Percentiles rank a stretch among this genome's conserved stretches.
These are phyloP conservation scores for Lota lota DNA, from an alignment of 2,113 vertebrate species.

Conservation along the genomic window DNA sequence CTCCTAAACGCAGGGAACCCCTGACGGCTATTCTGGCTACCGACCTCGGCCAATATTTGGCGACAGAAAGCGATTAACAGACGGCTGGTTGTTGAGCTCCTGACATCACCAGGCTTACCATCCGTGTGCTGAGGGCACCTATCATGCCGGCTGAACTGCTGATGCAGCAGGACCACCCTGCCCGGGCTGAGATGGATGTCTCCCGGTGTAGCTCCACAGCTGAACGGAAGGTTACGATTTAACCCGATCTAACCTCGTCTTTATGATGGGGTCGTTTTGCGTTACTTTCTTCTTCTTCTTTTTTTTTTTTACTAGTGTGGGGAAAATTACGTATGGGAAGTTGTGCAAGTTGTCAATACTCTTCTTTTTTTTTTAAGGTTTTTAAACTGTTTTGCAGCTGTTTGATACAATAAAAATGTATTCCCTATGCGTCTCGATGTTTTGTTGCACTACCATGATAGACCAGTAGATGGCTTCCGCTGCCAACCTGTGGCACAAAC, in stretches of 20 bases:
- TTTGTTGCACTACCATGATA: no score
- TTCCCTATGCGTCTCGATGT: no score
- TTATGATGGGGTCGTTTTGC: neutral
- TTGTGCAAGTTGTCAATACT: neutral
- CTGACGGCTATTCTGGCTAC: conserved; percentile 69
- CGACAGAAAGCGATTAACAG: conserved; percentile 33
- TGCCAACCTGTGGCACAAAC: no score
- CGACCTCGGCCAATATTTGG: conserved; percentile 55
- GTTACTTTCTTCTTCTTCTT: no score
- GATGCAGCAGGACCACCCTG: conserved; percentile 3
- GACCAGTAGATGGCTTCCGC: no score
- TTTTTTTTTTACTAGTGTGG: neutral
- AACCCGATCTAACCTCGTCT: neutral
- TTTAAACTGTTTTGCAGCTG: no score
- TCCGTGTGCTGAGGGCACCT: no score
- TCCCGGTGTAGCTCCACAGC: neutral
- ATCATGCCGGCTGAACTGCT: neutral
- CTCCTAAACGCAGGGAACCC: conserved; percentile 32
- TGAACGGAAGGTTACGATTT: neutral
- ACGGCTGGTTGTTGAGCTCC: conserved; percentile 17
- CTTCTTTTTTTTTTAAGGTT: neutral
- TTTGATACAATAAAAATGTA: no score
- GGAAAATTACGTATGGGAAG: neutral
- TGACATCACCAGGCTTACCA: no score
- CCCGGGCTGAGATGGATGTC: neutral